Base-by-base conservation (phyloP, 2,888 invertebrate species). In the Cactoblastis cactorum region DNA sequence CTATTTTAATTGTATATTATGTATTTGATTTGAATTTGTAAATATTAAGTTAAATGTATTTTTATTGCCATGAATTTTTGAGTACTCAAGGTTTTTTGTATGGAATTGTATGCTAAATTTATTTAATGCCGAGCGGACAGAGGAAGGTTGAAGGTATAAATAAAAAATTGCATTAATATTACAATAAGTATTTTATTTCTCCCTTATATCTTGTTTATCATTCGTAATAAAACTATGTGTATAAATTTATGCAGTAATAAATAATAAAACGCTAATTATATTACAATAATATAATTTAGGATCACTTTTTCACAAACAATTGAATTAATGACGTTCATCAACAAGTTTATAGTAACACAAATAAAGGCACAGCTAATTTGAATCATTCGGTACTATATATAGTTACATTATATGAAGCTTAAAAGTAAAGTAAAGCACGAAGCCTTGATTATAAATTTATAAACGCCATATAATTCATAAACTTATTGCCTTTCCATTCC, bases 1-100 rank as follows among this genome's bases (percentile, higher is more conserved):
- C 77, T 88, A 87, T 76, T 84, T 76, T 89, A 86, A 83, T 79
- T 88, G 84, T 87, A 83, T 87, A 82, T 82, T 87, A 78, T 88
- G 72, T 87, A 83, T 84, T 79, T 75, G 77, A 77, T 73, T 79
- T 75, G 83, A 73, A 85, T 86, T 86, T 89, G 88, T 88, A 89
- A 88, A 88, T 89, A 88, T 79, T 84, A 85, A 84, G 80, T 85
- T 87, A 84, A 83, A 78, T 79, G 62, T 73, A 78, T 71, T 77
- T 80, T 78, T 80, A 82, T 81, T 88, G 89, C 89, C 89, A 88
- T 86, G 76, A 73, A 74, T 83, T 80, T 76, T 80, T 75, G 74
- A 77, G 77, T 82, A 82, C 75, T 80, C 77, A 74, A 62, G 71
- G 72, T 81, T 80, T 43, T 28, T 74, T 71, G 78, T 76, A 62